Percentiles rank a stretch among this genome's conserved stretches.
These are phyloP conservation scores for Anguilla obscura DNA, from an alignment of 2,797 vertebrate species.

Conservation along the genomic window DNA sequence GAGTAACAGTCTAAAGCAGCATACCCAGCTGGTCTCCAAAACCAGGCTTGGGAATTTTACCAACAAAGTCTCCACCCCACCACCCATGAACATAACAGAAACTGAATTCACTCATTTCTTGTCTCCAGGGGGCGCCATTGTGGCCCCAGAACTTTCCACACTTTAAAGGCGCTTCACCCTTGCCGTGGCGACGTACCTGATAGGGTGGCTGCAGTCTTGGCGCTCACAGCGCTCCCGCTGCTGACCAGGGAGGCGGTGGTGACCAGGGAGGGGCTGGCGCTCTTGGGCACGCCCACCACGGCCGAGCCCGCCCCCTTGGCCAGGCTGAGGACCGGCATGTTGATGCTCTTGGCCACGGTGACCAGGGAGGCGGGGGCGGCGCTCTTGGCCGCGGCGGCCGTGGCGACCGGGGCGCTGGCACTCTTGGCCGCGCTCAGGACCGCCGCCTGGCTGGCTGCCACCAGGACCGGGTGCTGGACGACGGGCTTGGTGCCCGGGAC, in stretches of 20 bases:
- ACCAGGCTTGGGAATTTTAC: background rate
- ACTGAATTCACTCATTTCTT: background rate
- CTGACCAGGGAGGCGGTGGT: conserved; percentile 64
- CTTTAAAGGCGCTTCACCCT: background rate
- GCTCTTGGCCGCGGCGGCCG: conserved; percentile 26
- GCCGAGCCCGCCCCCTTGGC: conserved; percentile 62
- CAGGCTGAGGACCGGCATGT: conserved; percentile 68
- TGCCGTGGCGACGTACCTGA: conserved; percentile 61
- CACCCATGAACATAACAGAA: background rate
- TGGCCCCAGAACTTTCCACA: background rate
- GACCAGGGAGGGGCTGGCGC: conserved; percentile 64
- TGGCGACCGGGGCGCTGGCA: conserved; percentile 22
- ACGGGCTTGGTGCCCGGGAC: conserved; percentile 67
- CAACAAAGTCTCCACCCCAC: background rate
- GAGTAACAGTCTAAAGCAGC: background rate
- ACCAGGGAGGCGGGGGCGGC: conserved; percentile 67
- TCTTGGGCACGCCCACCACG: conserved; percentile 63
- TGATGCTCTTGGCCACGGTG: conserved; percentile 72
- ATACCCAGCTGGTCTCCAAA: background rate
- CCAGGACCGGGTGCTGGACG: conserved; percentile 78
- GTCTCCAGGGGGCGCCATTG: background rate
- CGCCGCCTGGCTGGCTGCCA: conserved; percentile 82
- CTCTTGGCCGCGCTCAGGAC: conserved; percentile 74
- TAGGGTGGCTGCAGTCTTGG: conserved; percentile 68
- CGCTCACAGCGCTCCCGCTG: conserved; percentile 53